Base-by-base conservation (phyloP, 2,888 invertebrate species). In the Drosophila mimetica region DNA sequence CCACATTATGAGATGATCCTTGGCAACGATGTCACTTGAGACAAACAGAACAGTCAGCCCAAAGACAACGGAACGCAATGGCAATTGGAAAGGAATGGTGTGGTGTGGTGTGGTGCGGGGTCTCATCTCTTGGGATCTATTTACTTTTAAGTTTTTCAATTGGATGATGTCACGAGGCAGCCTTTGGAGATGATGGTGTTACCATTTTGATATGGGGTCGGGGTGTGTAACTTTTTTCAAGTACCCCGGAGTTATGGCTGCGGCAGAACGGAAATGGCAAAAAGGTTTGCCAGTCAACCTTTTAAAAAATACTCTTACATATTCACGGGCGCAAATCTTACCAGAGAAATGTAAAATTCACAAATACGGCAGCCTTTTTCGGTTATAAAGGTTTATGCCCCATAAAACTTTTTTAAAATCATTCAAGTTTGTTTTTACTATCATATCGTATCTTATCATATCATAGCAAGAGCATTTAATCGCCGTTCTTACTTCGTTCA, bases 1-100 rank as follows among this genome's bases (percentile, higher is more conserved):
- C 85, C 81, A 87, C 82, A 84, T 89, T 89, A 89, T 86, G 79
- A 89, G 88, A 89, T 90, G 89, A 90, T 89, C 90, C 90, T 90
- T 89, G 86, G 86, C 79, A 79, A 76, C 79, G 52, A 72, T 88
- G 90, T 90, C 89, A 90, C 89, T 79, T 83, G 90, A 90, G 90
- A 89, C 89, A 81, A 72, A 63, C 48, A 65, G 80, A 70, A 60
- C 48, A 55, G 32, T 51, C 58, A 51, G 48, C 53, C 53, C 50
- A 46, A 30, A 55, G 64, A 67, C 76, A 65, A 80, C 66, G 57
- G 52, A 65, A 65, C 63, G 48, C 39, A 34, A 54, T 51, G 53
- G 37, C 36, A 22, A 25, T 22, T 20, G 28, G 41, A 16, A 37
- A 30, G 58, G 59, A 55, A 53, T 63, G 74, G 64, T 14, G 70